These are phyloP conservation scores for Leptarthrus brevirostris DNA, from an alignment of 2,888 invertebrate genomes.

Conservation along the genomic window DNA sequence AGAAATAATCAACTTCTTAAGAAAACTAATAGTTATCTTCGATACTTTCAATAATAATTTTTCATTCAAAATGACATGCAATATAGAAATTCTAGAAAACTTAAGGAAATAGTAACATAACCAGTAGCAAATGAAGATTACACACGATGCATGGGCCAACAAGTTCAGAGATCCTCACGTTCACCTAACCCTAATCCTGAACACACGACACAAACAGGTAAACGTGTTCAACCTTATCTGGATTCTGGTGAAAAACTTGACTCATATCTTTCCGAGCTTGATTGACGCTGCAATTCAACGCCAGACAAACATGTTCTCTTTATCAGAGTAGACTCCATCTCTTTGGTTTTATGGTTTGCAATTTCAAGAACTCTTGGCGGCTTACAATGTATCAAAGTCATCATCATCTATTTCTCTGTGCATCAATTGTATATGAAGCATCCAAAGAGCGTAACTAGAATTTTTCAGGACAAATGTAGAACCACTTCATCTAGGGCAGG, in stretches of 20 bases:
- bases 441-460: neutral
- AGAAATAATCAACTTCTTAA: too few species aligned
- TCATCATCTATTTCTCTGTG: constrained; percentile 24
- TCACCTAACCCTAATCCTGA: neutral
- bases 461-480: constrained; percentile 21
- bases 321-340: constrained; percentile 5
- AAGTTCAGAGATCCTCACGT: constrained; percentile 24
- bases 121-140: constrained; percentile 2
- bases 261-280: constrained; percentile 17
- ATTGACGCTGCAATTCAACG: constrained; percentile 7
- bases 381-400: constrained; percentile 24
- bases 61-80: too few species aligned
- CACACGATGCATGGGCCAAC: neutral
- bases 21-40: too few species aligned
- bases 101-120: neutral
- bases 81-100: too few species aligned
- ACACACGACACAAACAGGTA: neutral
- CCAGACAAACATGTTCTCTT: constrained; percentile 35
- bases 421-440: neutral
- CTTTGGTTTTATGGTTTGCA: constrained; percentile 18
- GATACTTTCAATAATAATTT: too few species aligned
- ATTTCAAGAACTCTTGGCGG: constrained; percentile 6
- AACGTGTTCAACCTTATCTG: constrained; percentile 26
- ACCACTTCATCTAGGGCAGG: constrained; percentile 33
- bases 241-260: constrained; percentile 15